Evolutionary conservation across 35 echinoderm and acorn worm genomes (phyloP), one percentile per base, ranked within the genome.

Genomic region (Acanthaster planci): DNA sequence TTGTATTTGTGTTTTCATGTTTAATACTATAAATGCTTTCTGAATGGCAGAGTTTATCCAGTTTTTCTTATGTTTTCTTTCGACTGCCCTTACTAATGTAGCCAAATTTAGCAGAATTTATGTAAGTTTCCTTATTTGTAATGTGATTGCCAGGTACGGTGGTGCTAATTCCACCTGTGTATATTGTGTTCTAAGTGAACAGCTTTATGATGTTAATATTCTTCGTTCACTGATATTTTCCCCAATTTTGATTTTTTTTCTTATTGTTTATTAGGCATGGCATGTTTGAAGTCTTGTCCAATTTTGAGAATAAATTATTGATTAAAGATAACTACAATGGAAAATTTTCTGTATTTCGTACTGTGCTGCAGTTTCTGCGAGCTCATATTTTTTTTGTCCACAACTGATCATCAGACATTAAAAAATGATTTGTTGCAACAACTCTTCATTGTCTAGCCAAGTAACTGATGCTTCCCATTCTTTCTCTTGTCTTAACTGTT

Each of bases 251-350:
- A n/a, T 72, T 29, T 72, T 34, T 72, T 72, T 72, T 34, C 15
- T 72, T n/a, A 27, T 27, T 29, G 29, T 72, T 72, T 26, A 27
- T 72, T 72, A 19, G 30, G 30, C 18, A 31, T 34, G 30, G n/a
- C n/a, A 35, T 16, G 12, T 72, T 72, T 36, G 22, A 72, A 72
- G 26, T 26, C 42, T 0, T 72, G 1, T 72, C 64, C 64, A 67
- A 8, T 47, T 67, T 67, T 67, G 59, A 72, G 64, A 72, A 72
- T 72, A 72, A 72, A 72, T 72, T 6, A 72, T 72, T 72, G 64
- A 34, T 72, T 27, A 72, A 72, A 72, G 30, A 26, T 7, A 35
- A 72, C 14, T 26, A 72, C 2, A 26, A 14, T 22, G 22, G 1
- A 26, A 26, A 8, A 14, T 1, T 72, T 72, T 47, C 4, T 47